Percentiles rank a stretch among this genome's conserved stretches.
phyloP scores from a whole-genome alignment of 2,888 invertebrate genomes.

The Agrilus biguttatus region DNA sequence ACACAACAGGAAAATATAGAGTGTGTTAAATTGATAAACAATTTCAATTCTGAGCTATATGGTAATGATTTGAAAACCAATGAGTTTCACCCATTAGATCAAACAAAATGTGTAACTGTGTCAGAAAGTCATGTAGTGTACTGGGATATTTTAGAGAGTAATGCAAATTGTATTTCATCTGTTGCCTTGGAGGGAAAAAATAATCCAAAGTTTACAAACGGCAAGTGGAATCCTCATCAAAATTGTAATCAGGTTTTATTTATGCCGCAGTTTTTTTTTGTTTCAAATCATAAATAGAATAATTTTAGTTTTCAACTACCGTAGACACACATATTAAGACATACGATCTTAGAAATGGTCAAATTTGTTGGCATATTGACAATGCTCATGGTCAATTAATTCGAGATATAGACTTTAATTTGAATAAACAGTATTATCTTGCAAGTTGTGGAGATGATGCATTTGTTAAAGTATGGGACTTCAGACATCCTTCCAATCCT shows the following conservation, averaged over 20 bases:
- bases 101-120: slow-evolving; percentile 55
- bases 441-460: slow-evolving; percentile 95
- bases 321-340: slow-evolving; percentile 76
- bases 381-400: slow-evolving; percentile 75
- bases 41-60: slow-evolving; percentile 33
- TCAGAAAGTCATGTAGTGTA: slow-evolving; percentile 62
- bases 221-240: slow-evolving; percentile 94
- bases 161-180: slow-evolving; percentile 24
- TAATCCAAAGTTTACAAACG: slow-evolving; percentile 64
- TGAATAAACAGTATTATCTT: slow-evolving; percentile 90
- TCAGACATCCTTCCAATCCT: slow-evolving; percentile 64
- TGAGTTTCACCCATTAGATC: slow-evolving; percentile 77
- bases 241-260: slow-evolving; percentile 52
- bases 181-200: slow-evolving; percentile 47
- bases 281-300: background rate
- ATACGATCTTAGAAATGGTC: slow-evolving; percentile 71
- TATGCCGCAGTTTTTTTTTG: background rate
- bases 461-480: slow-evolving; percentile 91
- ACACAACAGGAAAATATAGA: slow-evolving; percentile 35
- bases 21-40: slow-evolving; percentile 32
- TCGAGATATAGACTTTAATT: slow-evolving; percentile 90
- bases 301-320: slow-evolving; percentile 58
- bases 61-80: slow-evolving; percentile 65
- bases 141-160: slow-evolving; percentile 54
- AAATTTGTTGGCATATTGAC: slow-evolving; percentile 68